Conservation (phyloP, 2,888 invertebrate species). For the Phalera bucephala region DNA sequence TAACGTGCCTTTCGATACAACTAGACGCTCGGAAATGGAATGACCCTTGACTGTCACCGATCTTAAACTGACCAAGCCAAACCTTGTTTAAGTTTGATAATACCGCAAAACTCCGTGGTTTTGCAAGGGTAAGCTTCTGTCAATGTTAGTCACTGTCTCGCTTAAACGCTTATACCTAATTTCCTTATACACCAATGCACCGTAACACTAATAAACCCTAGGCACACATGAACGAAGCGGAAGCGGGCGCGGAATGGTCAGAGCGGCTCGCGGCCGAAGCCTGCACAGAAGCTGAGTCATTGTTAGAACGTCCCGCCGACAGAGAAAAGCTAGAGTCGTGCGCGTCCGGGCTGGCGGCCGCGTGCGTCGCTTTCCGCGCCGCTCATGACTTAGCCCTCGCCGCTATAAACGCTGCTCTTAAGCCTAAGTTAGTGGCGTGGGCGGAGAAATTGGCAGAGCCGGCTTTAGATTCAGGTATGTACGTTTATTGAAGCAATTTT, state of each 20-base stretch:
- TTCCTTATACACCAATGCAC: no score
- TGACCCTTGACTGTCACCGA: no score
- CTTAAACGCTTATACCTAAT: no score
- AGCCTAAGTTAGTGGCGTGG: conserved; percentile 51
- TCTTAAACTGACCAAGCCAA: no score
- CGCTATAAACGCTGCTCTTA: conserved; percentile 49
- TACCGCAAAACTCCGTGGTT: no score
- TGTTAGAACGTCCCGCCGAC: conserved; percentile 76
- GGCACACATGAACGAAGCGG: conserved; percentile 95
- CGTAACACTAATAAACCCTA: no score
- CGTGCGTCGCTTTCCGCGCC: conserved; percentile 60
- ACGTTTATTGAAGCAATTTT: no score
- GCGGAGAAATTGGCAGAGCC: conserved; percentile 52
- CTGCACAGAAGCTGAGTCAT: conserved; percentile 86
- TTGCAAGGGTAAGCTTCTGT: no score
- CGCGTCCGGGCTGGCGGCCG: conserved; percentile 55
- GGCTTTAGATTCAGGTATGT: conserved; percentile 32
- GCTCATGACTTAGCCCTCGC: conserved; percentile 50
- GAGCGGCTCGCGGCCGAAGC: conserved; percentile 92
- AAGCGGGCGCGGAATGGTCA: conserved; percentile 95
- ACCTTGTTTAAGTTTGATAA: no score
- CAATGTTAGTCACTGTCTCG: no score
- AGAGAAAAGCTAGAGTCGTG: conserved; percentile 58
- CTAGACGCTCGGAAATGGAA: no score
- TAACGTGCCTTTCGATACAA: no score